Evolutionary conservation across 2,113 vertebrate species (phyloP), one percentile per base, ranked within the genome.

Genomic region (Aramus guarauna): DNA sequence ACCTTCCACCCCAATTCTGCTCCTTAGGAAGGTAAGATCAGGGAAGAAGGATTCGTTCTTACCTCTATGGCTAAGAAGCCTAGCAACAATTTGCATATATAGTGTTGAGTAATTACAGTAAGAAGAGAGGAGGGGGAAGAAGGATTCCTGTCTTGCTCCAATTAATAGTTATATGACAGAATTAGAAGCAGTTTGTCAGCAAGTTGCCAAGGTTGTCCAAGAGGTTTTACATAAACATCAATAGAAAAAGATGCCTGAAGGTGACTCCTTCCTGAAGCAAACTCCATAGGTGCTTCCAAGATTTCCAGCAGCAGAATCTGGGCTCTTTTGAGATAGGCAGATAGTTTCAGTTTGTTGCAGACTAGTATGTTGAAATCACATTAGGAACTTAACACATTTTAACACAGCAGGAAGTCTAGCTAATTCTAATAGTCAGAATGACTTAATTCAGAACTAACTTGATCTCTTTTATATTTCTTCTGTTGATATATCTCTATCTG

Each of bases 121-220:
- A 36, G 23, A 63, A 37, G 23, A 68, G 22, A 41, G 3, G 30
- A 48, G 12, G 5, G 37, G 6, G 12, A 52, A 77, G 63, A 69
- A 66, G 47, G 12, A 26, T 60, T 76, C 29, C 13, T 76, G 12
- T 58, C 63, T 55, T 45, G 11, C 12, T 74, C 13, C 66, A 68
- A 8, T 50, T 15, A 53, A 10, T 13, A 62, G 13, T 29, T 48
- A 41, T 1, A 23, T 12, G 10, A 47, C 10, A 87, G 63, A 90
- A 58, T 43, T 24, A 37, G 39, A 13, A 69, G 20, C 1, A 7
- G 20, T 66, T 87, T 59, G 30, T 48, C 45, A 80, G 48, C 18
- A 56, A 34, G 34, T 14, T 4, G 2, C 27, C 43, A 26, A 56
- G 4, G 9, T 47, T 77, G 16, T 59, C 32, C 0, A 0, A 59